Evolutionary conservation across 2,888 invertebrate genomes (phyloP), one percentile per base, ranked within the genome.

Genomic region (Notocelia uddmanniana): DNA sequence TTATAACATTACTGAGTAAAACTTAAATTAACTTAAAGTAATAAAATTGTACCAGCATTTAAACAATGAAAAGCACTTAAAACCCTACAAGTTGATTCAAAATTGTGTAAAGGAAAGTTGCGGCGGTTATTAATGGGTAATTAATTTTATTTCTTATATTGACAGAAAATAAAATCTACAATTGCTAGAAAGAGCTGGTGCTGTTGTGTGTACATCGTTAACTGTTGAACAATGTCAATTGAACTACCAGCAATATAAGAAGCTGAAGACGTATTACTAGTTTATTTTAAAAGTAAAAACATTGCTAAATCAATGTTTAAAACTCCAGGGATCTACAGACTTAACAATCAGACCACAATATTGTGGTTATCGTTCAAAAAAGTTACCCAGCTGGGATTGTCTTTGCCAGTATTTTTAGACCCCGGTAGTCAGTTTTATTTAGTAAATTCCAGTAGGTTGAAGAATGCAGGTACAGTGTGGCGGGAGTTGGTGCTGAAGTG

Each of bases 1-100:
- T 69, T 50, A 63, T 63, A 63, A 52, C 15, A 68, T 60, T 66
- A 70, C 50, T 66, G 64, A 70, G 58, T 70, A 64, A 66, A 64
- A 26, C 64, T 70, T 70, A 70, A 19, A 70, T 59, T 57, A 62
- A 60, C 55, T 73, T 58, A 50, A 34, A 55, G 18, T 63, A 68
- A n/a, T n/a, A n/a, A n/a, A n/a, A 19, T 68, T 70, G 70, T 70
- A 70, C 58, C 70, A 64, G 64, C 70, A 59, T 45, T 45, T 59
- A 52, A 64, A 54, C 52, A 64, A 52, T 31, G 2, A 11, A 60
- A 48, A 48, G 13, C 1, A 37, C 0, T 34, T 19, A 19, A 19
- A n/a, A n/a, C n/a, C 19, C 13, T 48, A 15, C n/a, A 57, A 69
- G 34, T 18, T n/a, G 57, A 48, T 31, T 11, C 19, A 62, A 41